These are phyloP conservation scores for Latheticus oryzae DNA, from an alignment of 2,888 invertebrate genomes.

Conservation along the genomic window DNA sequence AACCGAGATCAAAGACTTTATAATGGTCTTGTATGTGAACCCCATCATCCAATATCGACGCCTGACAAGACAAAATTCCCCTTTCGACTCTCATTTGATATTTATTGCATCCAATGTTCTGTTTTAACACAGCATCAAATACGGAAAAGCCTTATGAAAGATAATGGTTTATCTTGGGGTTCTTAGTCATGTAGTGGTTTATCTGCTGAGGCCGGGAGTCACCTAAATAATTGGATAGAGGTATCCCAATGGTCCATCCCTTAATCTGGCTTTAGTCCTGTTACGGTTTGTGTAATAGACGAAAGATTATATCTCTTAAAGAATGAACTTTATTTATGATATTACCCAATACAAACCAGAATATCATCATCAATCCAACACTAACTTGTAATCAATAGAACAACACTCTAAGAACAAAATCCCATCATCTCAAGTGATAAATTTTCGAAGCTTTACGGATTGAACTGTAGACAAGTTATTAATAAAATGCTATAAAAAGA, in stretches of 20 bases:
- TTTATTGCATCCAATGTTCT: constrained; percentile 30
- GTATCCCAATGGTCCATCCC: constrained; percentile 33
- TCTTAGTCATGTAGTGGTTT: constrained; percentile 33
- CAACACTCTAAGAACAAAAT: too few relatives aligned
- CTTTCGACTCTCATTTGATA: constrained; percentile 33
- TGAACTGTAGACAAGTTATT: constrained; percentile 1
- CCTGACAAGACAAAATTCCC: constrained; percentile 28
- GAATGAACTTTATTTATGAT: constrained; percentile 22
- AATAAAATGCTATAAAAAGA: constrained; percentile 9
- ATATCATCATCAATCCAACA: constrained; percentile 15
- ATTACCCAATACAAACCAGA: constrained; percentile 2
- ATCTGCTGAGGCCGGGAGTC: constrained; percentile 32
- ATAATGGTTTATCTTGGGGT: constrained; percentile 35
- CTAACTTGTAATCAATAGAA: not conserved
- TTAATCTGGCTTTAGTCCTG: constrained; percentile 29
- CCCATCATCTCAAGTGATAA: constrained; percentile 6
- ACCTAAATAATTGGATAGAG: constrained; percentile 38
- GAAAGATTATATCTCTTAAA: constrained; percentile 30
- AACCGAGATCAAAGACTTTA: constrained; percentile 37
- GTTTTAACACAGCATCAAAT: constrained; percentile 32
- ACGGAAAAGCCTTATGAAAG: constrained; percentile 17
- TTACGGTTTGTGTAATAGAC: constrained; percentile 29
- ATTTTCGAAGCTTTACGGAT: constrained; percentile 2
- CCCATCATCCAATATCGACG: constrained; percentile 29
- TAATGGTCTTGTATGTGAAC: constrained; percentile 33